These are phyloP conservation scores for Trisateles emortualis DNA, from an alignment of 2,888 invertebrate species.

Conservation along the genomic window DNA sequence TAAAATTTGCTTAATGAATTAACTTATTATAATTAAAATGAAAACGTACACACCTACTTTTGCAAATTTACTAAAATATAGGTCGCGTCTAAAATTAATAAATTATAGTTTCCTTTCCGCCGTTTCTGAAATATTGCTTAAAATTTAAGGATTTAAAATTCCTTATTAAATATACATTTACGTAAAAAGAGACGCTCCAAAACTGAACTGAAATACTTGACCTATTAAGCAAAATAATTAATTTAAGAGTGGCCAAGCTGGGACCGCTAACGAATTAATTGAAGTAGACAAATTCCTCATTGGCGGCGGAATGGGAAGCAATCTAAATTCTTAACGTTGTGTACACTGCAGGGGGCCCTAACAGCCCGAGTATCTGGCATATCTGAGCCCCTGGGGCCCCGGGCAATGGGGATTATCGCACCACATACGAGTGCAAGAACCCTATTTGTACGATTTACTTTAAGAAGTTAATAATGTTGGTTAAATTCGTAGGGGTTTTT, in stretches of 20 bases:
- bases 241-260: constrained; percentile 40
- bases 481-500: constrained; percentile 31
- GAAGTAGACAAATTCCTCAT: constrained; percentile 60
- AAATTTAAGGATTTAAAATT: background rate
- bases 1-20: too few species aligned
- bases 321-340: constrained; percentile 70
- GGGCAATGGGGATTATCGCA: constrained; percentile 30
- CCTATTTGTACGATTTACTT: constrained; percentile 36
- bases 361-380: constrained; percentile 4
- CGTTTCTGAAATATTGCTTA: background rate
- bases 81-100: too few species aligned
- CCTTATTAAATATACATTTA: background rate
- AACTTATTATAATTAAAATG: too few species aligned
- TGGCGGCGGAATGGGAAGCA: constrained; percentile 49
- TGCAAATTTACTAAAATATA: too few species aligned
- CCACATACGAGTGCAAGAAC: constrained; percentile 13
- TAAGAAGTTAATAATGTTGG: constrained; percentile 19
- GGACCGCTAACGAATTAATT: constrained; percentile 54
- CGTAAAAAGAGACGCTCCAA: background rate
- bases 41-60: too few species aligned
- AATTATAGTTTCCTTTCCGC: background rate
- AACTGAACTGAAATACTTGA: constrained; percentile 14
- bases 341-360: constrained; percentile 30
- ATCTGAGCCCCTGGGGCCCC: constrained; percentile 4
- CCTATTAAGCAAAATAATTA: constrained; percentile 40